Evolutionary conservation across 1,140 invertebrate species (phyloP).

Genomic region (Venustaconcha ellipsiformis): DNA sequence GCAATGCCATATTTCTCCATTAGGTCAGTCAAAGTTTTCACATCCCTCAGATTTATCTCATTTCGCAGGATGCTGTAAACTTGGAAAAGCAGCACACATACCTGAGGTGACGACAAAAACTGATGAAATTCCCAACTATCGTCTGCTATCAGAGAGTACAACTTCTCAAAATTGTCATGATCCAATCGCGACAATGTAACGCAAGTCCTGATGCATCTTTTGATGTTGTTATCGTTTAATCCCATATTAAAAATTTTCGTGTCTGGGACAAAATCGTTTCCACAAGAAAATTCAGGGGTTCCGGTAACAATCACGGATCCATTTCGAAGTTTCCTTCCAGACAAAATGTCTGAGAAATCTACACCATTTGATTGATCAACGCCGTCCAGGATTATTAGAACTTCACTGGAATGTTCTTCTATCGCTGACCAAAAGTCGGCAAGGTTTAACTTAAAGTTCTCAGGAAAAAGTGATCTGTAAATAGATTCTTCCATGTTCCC

Average conservation of each 20-base stretch:
- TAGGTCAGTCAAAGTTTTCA: conserved; percentile 29
- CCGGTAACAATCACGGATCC: conserved; percentile 40
- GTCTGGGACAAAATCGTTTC: conserved; percentile 35
- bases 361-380: conserved; percentile 39
- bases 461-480: conserved; percentile 33
- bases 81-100: conserved; percentile 30
- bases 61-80: conserved; percentile 30
- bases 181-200: conserved; percentile 37
- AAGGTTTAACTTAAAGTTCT: conserved; percentile 37
- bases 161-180: conserved; percentile 41
- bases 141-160: conserved; percentile 35
- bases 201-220: conserved; percentile 44
- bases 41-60: conserved; percentile 24
- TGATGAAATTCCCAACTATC: conserved; percentile 35
- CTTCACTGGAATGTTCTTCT: conserved; percentile 40
- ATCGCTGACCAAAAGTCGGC: conserved; percentile 50
- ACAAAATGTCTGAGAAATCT: conserved; percentile 38
- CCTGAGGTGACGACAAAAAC: conserved; percentile 37
- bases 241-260: conserved; percentile 51
- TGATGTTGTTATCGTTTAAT: conserved; percentile 35
- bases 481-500: conserved; percentile 38
- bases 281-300: conserved; percentile 34
- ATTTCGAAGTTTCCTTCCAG: conserved; percentile 34
- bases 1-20: conserved; percentile 34
- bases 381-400: conserved; percentile 49